Conservation (phyloP, 2,888 invertebrate species). For the Maniola hyperantus region DNA sequence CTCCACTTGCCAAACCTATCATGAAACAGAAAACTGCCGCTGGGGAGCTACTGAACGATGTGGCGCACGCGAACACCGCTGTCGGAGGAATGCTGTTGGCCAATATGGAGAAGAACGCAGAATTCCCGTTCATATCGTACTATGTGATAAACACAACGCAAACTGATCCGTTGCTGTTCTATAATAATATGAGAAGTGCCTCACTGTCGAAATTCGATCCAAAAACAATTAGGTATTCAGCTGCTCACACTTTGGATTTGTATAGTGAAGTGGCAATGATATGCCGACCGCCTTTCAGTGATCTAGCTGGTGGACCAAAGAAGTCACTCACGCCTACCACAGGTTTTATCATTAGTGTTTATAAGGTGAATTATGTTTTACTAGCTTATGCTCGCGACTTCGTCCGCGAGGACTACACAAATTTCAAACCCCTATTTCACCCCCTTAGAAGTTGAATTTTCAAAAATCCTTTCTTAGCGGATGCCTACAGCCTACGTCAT, state of each 20-base stretch:
- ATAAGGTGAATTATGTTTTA: slow-evolving; percentile 51
- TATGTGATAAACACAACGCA: slow-evolving; percentile 94
- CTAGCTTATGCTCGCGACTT: no score
- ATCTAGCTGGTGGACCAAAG: slow-evolving; percentile 88
- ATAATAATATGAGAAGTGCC: slow-evolving; percentile 91
- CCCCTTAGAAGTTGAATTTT: no score
- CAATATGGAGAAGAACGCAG: slow-evolving; percentile 94
- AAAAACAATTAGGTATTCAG: slow-evolving; percentile 88
- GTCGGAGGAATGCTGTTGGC: slow-evolving; percentile 93
- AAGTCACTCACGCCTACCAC: slow-evolving; percentile 91
- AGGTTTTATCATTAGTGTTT: slow-evolving; percentile 95
- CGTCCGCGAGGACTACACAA: no score
- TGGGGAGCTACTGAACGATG: slow-evolving; percentile 88
- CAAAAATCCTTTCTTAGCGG: no score
- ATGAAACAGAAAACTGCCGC: slow-evolving; percentile 90
- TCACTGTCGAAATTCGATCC: slow-evolving; percentile 94
- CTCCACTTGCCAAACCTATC: slow-evolving; percentile 90
- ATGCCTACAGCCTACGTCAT: no score
- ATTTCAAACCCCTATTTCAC: no score
- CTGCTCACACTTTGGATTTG: slow-evolving; percentile 92
- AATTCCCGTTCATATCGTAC: slow-evolving; percentile 95
- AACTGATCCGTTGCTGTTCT: slow-evolving; percentile 93
- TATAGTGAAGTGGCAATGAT: slow-evolving; percentile 96
- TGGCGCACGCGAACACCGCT: slow-evolving; percentile 88
- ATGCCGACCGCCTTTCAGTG: slow-evolving; percentile 92